These are phyloP conservation scores for Tholera decimalis DNA, from an alignment of 2,888 invertebrate genomes.

Conservation along the genomic window DNA sequence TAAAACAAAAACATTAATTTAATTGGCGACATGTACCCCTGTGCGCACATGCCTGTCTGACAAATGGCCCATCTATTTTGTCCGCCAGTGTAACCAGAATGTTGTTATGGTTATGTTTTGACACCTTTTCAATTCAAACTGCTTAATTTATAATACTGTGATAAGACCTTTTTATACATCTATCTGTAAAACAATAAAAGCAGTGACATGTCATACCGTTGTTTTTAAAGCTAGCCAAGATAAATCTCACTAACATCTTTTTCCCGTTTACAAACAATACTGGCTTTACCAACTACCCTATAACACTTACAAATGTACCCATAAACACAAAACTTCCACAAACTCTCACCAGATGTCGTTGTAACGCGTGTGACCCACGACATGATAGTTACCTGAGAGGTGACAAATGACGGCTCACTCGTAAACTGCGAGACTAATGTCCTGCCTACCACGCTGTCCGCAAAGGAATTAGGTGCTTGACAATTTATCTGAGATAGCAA, in stretches of 20 bases:
- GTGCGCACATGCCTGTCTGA: no score
- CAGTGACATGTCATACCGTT: no score
- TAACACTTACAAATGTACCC: constrained; percentile 7
- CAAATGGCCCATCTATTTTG: no score
- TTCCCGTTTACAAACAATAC: not conserved
- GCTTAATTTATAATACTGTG: no score
- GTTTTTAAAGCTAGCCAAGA: not conserved
- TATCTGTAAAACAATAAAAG: no score
- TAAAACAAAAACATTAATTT: no score
- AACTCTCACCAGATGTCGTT: constrained; percentile 3
- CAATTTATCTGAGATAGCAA: not conserved
- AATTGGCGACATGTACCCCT: no score
- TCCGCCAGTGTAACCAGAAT: no score
- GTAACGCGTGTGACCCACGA: not conserved
- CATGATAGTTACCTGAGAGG: constrained; percentile 41
- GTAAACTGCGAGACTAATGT: constrained; percentile 36
- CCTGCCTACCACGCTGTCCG: constrained; percentile 23
- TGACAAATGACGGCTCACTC: constrained; percentile 47
- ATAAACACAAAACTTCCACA: constrained; percentile 16
- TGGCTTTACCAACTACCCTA: not conserved
- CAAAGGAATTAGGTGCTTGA: constrained; percentile 29
- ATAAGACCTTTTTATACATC: no score
- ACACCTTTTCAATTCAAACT: no score
- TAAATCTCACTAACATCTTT: not conserved
- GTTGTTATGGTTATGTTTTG: no score